These are phyloP conservation scores for Holothuria scabra DNA, from an alignment of 53 echinoderm and acorn worm genomes.

Conservation along the genomic window DNA sequence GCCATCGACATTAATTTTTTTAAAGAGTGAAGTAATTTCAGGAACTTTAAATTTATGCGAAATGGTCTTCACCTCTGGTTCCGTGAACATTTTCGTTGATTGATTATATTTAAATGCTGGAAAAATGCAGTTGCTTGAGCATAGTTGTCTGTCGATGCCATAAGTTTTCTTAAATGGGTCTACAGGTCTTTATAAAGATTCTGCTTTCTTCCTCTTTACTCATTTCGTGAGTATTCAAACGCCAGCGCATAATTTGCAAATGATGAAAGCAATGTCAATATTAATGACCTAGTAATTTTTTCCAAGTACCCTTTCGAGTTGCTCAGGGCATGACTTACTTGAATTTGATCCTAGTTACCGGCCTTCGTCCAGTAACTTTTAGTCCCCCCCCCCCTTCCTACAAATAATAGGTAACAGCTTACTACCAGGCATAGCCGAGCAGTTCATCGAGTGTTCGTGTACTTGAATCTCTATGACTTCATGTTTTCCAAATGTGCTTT, in stretches of 20 bases:
- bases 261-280: background rate
- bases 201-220: background rate
- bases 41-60: slow-evolving; percentile 17
- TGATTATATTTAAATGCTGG: background rate
- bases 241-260: slow-evolving; percentile 8
- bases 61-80: background rate
- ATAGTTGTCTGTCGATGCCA: slow-evolving; percentile 5
- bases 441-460: slow-evolving; percentile 36
- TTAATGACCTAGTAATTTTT: background rate
- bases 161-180: background rate
- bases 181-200: background rate
- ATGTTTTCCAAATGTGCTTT: background rate
- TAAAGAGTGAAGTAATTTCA: background rate
- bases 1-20: background rate
- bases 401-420: slow-evolving; percentile 12
- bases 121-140: slow-evolving; percentile 7
- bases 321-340: background rate
- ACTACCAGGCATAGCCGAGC: slow-evolving; percentile 27
- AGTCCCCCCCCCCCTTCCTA: background rate
- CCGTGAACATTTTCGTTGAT: slow-evolving; percentile 3
- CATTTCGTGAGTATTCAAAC: background rate
- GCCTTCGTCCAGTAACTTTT: background rate
- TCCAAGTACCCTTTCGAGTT: background rate
- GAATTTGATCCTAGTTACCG: background rate
- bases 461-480: slow-evolving; percentile 22